Evolutionary conservation across 1,140 invertebrate genomes (phyloP).

Genomic region (Halictus rubicundus): DNA sequence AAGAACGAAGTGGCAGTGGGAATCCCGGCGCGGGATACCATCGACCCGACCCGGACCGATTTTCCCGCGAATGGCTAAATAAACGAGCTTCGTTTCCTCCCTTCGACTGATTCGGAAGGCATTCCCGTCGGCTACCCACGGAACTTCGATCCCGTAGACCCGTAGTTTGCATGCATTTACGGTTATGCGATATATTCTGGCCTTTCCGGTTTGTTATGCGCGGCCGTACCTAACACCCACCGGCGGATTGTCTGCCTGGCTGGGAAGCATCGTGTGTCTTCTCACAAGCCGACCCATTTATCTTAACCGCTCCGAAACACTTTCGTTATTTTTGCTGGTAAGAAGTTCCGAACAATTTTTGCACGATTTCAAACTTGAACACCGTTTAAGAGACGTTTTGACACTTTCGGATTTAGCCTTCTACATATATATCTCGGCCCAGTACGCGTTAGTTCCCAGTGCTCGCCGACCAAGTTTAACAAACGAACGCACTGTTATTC

Average conservation of each 20-base stretch:
- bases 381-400: too few relatives aligned
- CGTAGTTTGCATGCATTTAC: constrained; percentile 5
- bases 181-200: background rate
- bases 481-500: background rate
- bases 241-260: background rate
- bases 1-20: constrained; percentile 2
- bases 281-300: background rate
- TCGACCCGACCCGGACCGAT: background rate
- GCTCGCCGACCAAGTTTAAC: too few relatives aligned
- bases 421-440: too few relatives aligned
- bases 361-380: too few relatives aligned
- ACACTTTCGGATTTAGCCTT: too few relatives aligned
- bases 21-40: background rate
- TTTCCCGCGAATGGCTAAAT: constrained; percentile 7
- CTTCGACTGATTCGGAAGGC: background rate
- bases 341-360: too few relatives aligned
- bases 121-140: background rate
- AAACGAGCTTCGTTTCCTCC: constrained; percentile 1
- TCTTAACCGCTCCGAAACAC: background rate
- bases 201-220: background rate
- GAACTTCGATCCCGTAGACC: background rate
- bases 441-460: too few relatives aligned
- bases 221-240: background rate
- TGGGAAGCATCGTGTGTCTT: background rate
- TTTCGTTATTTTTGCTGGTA: background rate